A percentile compares a stretch with the other conserved stretches of the same genome.
These are phyloP conservation scores for Plecotus auritus DNA, from an alignment of 2,113 vertebrate species.

Conservation along the genomic window DNA sequence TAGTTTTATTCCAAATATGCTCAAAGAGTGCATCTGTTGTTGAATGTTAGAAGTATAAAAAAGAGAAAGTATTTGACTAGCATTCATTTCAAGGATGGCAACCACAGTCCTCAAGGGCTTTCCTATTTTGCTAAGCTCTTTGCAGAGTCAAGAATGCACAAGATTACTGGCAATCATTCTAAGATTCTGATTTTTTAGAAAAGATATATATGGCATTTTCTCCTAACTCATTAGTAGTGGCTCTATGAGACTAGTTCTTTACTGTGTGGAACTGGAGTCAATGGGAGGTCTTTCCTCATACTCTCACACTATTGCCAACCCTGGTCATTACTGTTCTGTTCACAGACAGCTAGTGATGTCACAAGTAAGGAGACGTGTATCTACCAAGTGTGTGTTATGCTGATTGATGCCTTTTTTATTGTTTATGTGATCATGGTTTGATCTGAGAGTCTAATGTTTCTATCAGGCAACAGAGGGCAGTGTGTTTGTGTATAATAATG, in stretches of 20 bases:
- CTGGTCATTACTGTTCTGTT: not conserved
- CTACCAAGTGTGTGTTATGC: not conserved
- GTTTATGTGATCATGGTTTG: not conserved
- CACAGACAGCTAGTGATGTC: not conserved
- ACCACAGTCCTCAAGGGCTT: not conserved
- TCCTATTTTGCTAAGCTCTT: not conserved
- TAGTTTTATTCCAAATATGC: not conserved
- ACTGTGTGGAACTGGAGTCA: not conserved
- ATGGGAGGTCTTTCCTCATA: not conserved
- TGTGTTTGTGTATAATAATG: not conserved
- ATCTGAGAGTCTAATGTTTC: not conserved
- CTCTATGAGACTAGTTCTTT: not conserved
- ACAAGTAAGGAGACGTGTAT: not conserved
- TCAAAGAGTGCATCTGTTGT: not conserved
- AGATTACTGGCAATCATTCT: not conserved
- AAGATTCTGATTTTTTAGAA: constrained; percentile 17
- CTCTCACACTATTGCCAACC: too few relatives aligned
- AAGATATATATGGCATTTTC: not conserved
- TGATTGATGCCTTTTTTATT: not conserved
- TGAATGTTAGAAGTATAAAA: not conserved
- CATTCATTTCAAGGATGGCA: not conserved
- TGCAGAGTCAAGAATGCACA: not conserved
- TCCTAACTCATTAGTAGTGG: not conserved
- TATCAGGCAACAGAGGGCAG: not conserved
- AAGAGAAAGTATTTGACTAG: not conserved